These are phyloP conservation scores for Watsonalla cultraria DNA, from an alignment of 2,888 invertebrate species.

Conservation along the genomic window DNA sequence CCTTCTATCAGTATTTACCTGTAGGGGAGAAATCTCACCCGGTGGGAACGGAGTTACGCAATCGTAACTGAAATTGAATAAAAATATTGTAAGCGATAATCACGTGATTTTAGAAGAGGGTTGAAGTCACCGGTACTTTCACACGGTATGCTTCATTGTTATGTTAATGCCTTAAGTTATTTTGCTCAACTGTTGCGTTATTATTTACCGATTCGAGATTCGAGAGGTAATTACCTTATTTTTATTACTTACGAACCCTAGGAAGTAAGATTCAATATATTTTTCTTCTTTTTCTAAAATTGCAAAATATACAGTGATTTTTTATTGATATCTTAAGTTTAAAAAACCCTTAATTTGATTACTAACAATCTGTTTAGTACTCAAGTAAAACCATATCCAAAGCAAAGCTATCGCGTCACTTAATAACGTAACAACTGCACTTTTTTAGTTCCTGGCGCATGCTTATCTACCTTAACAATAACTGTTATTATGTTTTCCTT, in stretches of 20 bases:
- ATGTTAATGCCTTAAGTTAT: slow-evolving; percentile 37
- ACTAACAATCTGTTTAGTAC: background rate
- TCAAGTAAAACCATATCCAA: background rate
- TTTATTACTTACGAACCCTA: slow-evolving; percentile 18
- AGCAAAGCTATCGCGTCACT: background rate
- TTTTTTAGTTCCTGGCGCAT: slow-evolving; percentile 1
- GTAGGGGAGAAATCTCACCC: slow-evolving; percentile 69
- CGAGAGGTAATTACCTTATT: no score
- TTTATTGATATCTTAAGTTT: no score
- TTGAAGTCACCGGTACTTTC: slow-evolving; percentile 53
- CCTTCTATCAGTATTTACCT: slow-evolving; percentile 70
- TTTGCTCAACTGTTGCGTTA: slow-evolving; percentile 12
- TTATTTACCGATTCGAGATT: no score
- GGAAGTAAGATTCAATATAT: no score
- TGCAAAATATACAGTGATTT: no score
- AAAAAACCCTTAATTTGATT: background rate
- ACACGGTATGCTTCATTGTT: slow-evolving; percentile 58
- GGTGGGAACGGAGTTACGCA: slow-evolving; percentile 60
- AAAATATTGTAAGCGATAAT: slow-evolving; percentile 51
- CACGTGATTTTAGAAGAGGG: slow-evolving; percentile 55
- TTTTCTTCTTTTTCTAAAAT: no score
- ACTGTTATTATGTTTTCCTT: background rate
- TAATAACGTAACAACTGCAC: background rate
- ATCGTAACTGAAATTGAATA: slow-evolving; percentile 67
- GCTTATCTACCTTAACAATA: slow-evolving; percentile 3